phyloP scores from a whole-genome alignment of 2,888 invertebrate species.

The Amiota mariae region DNA sequence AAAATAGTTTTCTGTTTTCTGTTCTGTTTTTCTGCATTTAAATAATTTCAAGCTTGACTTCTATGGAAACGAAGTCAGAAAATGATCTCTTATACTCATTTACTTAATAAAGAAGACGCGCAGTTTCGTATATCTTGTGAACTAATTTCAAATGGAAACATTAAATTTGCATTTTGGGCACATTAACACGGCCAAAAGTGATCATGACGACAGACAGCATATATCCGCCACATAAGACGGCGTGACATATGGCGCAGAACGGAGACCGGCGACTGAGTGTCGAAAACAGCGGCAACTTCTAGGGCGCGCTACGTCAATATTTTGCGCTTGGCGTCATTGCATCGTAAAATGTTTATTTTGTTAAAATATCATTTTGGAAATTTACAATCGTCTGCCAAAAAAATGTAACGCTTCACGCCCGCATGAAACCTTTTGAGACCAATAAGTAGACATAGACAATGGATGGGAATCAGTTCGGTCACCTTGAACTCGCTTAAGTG shows the following conservation, averaged over 20 bases:
- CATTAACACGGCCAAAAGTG: conserved; percentile 48
- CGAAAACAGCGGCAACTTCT: background rate
- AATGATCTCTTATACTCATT: conserved; percentile 11
- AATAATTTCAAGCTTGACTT: conserved; percentile 61
- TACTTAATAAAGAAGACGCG: conserved; percentile 1
- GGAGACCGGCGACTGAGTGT: background rate
- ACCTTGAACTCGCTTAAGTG: conserved; percentile 20
- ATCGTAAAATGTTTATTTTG: conserved; percentile 28
- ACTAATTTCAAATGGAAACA: conserved; percentile 36
- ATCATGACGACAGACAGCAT: conserved; percentile 46
- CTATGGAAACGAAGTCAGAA: conserved; percentile 55
- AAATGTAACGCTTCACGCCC: conserved; percentile 62
- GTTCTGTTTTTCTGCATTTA: conserved; percentile 6
- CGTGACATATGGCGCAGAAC: conserved; percentile 25
- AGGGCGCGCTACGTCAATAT: conserved; percentile 15
- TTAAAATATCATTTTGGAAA: conserved; percentile 16
- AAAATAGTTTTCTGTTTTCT: background rate
- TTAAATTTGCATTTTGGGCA: conserved; percentile 54
- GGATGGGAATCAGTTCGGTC: background rate
- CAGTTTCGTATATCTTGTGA: conserved; percentile 14
- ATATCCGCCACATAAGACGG: conserved; percentile 43
- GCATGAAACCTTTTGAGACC: conserved; percentile 37
- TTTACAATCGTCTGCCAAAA: conserved; percentile 31
- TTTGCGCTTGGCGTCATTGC: conserved; percentile 25
- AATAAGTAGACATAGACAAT: background rate